Conservation (phyloP, 2,797 vertebrate genomes). For the Acanthornis magna region DNA sequence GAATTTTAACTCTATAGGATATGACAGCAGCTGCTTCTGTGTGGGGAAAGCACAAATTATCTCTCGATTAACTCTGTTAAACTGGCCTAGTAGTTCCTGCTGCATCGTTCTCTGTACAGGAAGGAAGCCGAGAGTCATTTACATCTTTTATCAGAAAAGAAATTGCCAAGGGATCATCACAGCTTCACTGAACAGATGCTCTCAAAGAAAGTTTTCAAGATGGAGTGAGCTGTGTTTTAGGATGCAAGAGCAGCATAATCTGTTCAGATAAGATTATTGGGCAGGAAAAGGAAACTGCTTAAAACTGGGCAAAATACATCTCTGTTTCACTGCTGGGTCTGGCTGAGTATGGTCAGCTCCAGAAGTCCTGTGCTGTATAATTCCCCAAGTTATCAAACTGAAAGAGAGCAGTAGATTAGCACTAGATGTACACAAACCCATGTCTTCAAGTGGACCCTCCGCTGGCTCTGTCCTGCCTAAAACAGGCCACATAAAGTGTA, state of each 20-base stretch:
- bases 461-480: background rate
- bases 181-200: background rate
- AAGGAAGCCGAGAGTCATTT: constrained; percentile 34
- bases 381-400: background rate
- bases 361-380: background rate
- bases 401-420: background rate
- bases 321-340: background rate
- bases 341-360: background rate
- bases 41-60: constrained; percentile 33
- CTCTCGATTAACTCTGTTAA: constrained; percentile 39
- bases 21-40: constrained; percentile 20
- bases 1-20: constrained; percentile 33
- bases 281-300: background rate
- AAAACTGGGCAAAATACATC: background rate
- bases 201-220: constrained; percentile 11
- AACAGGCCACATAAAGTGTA: background rate
- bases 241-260: background rate
- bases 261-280: background rate
- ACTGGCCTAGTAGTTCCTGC: background rate
- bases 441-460: background rate
- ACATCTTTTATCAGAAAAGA: constrained; percentile 34
- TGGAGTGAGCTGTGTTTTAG: background rate
- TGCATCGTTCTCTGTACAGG: background rate
- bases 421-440: background rate
- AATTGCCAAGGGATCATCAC: constrained; percentile 12